These are phyloP conservation scores for Piscicola geometra DNA, from an alignment of 2,888 invertebrate genomes.

Conservation along the genomic window DNA sequence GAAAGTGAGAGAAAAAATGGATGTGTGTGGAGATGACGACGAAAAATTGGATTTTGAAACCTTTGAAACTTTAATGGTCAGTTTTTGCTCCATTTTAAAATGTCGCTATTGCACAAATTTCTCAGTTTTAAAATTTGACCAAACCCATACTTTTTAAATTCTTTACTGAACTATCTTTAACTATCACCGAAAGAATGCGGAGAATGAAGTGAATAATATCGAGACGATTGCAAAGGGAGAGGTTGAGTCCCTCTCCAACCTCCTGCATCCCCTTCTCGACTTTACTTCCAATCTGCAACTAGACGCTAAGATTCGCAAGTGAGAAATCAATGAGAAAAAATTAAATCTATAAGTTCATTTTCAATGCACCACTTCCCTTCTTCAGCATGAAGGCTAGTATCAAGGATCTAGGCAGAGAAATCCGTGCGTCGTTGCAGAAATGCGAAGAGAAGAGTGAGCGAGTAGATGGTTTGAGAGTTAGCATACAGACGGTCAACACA, in stretches of 20 bases:
- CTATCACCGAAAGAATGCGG: too few relatives aligned
- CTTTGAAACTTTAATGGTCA: too few relatives aligned
- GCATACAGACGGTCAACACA: background rate
- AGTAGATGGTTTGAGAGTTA: background rate
- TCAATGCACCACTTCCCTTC: too few relatives aligned
- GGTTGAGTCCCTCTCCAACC: background rate
- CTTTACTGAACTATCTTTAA: too few relatives aligned
- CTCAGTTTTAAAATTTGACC: too few relatives aligned
- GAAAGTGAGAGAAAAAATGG: background rate
- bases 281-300: background rate
- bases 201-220: background rate
- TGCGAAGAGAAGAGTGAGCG: background rate
- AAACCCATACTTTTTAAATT: too few relatives aligned
- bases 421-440: background rate
- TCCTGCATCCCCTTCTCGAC: background rate
- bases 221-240: background rate
- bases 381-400: background rate
- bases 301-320: background rate
- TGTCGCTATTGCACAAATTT: too few relatives aligned
- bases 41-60: background rate
- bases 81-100: too few relatives aligned
- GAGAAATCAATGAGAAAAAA: background rate
- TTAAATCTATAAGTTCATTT: background rate
- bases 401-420: background rate
- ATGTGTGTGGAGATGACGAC: background rate